Evolutionary conservation across 2,797 vertebrate species (phyloP).

Genomic region (Eidolon dupreanum): DNA sequence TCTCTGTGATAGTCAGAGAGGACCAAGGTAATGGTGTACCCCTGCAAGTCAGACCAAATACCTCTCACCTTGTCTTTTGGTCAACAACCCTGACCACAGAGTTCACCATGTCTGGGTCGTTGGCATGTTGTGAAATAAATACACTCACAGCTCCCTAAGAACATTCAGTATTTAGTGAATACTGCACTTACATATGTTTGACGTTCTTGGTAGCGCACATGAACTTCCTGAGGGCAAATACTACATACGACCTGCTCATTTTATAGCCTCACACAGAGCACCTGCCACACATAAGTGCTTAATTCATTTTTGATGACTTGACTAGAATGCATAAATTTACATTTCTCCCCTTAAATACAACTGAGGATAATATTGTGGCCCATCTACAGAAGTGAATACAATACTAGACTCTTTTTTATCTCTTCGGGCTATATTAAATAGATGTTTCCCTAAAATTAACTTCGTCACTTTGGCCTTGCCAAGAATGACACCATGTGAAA

Average conservation of each 20-base stretch:
- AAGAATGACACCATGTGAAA: conserved; percentile 50
- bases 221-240: not conserved
- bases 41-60: not conserved
- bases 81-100: not conserved
- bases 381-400: conserved; percentile 58
- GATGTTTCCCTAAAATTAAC: conserved; percentile 72
- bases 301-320: conserved; percentile 46
- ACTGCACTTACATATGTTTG: not conserved
- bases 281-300: not conserved
- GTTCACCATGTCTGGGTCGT: not conserved
- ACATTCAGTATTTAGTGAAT: not conserved
- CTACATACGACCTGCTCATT: not conserved
- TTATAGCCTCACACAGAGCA: not conserved
- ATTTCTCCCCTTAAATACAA: conserved; percentile 44
- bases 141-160: not conserved
- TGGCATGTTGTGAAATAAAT: not conserved
- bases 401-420: conserved; percentile 76
- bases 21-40: not conserved
- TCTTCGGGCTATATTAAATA: conserved; percentile 76
- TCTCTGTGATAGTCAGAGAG: not conserved
- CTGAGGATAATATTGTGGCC: conserved; percentile 55
- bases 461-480: conserved; percentile 58
- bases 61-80: not conserved
- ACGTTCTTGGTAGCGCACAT: not conserved
- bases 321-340: conserved; percentile 52